Evolutionary conservation across 2,113 vertebrate genomes (phyloP).

Genomic region (Tursiops truncatus): DNA sequence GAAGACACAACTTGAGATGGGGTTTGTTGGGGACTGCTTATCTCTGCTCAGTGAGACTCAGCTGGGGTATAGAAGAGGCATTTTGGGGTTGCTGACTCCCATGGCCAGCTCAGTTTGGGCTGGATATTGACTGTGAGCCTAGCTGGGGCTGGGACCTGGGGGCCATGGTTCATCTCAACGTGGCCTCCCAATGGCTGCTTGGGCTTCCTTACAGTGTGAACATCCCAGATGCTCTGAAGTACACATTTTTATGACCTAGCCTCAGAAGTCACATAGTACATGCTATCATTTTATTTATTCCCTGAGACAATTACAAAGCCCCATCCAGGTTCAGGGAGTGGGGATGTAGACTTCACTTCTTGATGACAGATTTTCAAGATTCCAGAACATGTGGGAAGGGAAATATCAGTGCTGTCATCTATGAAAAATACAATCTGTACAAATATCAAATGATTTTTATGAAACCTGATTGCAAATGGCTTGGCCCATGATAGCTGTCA

Average conservation of each 20-base stretch:
- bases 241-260: not conserved
- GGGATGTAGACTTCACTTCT: not conserved
- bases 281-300: not conserved
- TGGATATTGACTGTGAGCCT: not conserved
- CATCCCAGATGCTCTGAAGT: not conserved
- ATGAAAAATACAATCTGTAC: not conserved
- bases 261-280: not conserved
- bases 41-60: not conserved
- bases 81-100: not conserved
- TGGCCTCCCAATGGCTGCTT: not conserved
- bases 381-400: not conserved
- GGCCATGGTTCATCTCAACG: not conserved
- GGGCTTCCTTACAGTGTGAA: not conserved
- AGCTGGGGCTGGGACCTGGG: not conserved
- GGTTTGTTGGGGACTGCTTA: not conserved
- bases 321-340: not conserved
- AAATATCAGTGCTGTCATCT: not conserved
- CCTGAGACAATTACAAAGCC: not conserved
- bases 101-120: not conserved
- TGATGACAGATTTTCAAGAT: not conserved
- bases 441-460: not conserved
- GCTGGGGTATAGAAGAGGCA: accelerated
- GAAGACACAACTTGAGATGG: not conserved
- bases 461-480: not conserved
- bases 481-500: not conserved